Conservation (phyloP, 2,797 vertebrate species). For the Dermochelys coriacea region DNA sequence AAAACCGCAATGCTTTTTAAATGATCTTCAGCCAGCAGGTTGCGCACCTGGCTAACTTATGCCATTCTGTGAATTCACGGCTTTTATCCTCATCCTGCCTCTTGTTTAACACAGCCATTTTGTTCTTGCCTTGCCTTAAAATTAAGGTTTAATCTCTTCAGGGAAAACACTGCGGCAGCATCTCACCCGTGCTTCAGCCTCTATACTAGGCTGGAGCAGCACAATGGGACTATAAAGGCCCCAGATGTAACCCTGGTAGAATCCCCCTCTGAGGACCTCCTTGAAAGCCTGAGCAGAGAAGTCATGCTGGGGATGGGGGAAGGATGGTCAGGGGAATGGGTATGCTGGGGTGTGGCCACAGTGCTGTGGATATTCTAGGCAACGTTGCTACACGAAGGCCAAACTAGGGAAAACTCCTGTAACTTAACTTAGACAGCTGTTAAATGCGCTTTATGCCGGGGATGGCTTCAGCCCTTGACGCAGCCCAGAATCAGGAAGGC, state of each 20-base stretch:
- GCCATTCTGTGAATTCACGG: background rate
- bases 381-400: background rate
- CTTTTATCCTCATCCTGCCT: background rate
- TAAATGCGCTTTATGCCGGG: background rate
- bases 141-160: background rate
- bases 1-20: background rate
- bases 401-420: background rate
- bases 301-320: background rate
- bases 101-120: background rate
- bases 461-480: background rate
- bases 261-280: background rate
- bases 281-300: background rate
- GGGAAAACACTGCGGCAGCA: background rate
- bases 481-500: background rate
- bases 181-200: background rate
- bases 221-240: background rate
- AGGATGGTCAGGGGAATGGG: background rate
- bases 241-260: background rate
- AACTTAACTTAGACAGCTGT: background rate
- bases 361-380: background rate
- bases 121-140: background rate
- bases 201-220: background rate
- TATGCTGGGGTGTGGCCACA: background rate
- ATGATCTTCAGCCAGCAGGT: background rate
- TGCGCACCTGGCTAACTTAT: background rate